Evolutionary conservation across 2,888 invertebrate genomes (phyloP).

Genomic region (Melanophora roralis): DNA sequence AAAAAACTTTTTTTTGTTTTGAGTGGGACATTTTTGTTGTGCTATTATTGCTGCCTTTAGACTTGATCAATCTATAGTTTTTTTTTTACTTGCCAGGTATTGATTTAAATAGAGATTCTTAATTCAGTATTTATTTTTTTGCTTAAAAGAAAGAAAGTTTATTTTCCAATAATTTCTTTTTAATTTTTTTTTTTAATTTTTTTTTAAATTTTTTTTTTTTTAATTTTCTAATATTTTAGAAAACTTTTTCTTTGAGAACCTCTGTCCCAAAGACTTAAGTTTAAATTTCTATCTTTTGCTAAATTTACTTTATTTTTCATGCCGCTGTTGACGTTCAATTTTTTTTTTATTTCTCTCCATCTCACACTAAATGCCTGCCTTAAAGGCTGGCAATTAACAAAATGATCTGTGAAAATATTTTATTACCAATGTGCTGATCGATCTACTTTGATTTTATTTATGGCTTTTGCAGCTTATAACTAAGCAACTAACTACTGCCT

Average conservation of each 20-base stretch:
- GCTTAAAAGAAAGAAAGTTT: too few species aligned
- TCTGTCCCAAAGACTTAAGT: not conserved
- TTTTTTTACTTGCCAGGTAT: not conserved
- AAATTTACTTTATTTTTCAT: constrained; percentile 23
- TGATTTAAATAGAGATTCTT: too few species aligned
- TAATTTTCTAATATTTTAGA: too few species aligned
- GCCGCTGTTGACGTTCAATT: constrained; percentile 39
- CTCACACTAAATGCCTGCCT: too few species aligned
- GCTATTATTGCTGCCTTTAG: constrained; percentile 46
- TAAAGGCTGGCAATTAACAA: constrained; percentile 60
- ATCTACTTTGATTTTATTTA: constrained; percentile 63
- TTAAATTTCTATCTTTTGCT: constrained; percentile 10
- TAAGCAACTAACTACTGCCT: constrained; percentile 3
- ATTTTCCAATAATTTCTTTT: too few species aligned
- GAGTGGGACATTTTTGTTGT: constrained; percentile 56
- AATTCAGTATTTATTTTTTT: too few species aligned
- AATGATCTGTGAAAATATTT: constrained; percentile 63
- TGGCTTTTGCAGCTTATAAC: constrained; percentile 46
- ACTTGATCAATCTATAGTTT: constrained; percentile 58
- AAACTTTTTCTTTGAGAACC: too few species aligned
- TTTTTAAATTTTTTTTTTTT: too few species aligned
- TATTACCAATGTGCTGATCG: constrained; percentile 61
- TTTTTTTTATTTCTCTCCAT: too few species aligned
- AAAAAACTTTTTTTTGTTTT: not conserved
- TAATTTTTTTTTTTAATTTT: too few species aligned